phyloP scores from a whole-genome alignment of 2,113 vertebrate genomes.

The Pterocles gutturalis region DNA sequence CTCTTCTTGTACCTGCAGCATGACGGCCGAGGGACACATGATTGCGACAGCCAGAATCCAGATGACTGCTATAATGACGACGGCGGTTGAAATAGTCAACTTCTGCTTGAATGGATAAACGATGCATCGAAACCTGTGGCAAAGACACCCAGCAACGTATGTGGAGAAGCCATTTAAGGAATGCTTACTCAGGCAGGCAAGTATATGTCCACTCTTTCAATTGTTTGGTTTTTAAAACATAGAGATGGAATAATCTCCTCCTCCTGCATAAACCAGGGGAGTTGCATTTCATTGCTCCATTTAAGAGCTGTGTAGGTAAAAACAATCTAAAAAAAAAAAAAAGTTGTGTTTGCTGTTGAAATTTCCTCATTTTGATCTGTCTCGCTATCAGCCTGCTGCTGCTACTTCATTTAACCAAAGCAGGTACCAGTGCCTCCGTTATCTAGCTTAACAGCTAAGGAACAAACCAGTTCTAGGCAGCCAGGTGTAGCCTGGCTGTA shows the following conservation, averaged over 20 bases:
- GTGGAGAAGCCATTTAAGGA: background rate
- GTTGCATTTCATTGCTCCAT: background rate
- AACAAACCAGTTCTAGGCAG: background rate
- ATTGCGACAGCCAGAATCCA: slow-evolving; percentile 90
- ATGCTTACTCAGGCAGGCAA: background rate
- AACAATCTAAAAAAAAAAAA: background rate
- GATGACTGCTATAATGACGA: slow-evolving; percentile 82
- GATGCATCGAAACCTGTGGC: slow-evolving; percentile 86
- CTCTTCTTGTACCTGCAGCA: slow-evolving; percentile 89
- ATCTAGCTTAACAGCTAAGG: background rate
- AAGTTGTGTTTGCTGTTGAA: background rate
- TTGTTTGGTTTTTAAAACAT: accelerated
- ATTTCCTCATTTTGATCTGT: background rate
- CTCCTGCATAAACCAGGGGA: background rate
- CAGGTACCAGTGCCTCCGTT: background rate
- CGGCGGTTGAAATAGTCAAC: slow-evolving; percentile 81
- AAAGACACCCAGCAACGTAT: background rate
- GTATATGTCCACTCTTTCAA: accelerated
- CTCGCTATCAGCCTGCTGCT: background rate
- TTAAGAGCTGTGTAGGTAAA: background rate
- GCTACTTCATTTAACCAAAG: background rate
- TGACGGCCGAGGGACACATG: slow-evolving; percentile 91
- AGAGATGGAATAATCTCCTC: background rate
- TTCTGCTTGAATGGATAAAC: slow-evolving; percentile 93
- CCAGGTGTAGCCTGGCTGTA: background rate